Evolutionary conservation across 2,797 vertebrate genomes (phyloP).

Genomic region (Gallinago nigripennis): DNA sequence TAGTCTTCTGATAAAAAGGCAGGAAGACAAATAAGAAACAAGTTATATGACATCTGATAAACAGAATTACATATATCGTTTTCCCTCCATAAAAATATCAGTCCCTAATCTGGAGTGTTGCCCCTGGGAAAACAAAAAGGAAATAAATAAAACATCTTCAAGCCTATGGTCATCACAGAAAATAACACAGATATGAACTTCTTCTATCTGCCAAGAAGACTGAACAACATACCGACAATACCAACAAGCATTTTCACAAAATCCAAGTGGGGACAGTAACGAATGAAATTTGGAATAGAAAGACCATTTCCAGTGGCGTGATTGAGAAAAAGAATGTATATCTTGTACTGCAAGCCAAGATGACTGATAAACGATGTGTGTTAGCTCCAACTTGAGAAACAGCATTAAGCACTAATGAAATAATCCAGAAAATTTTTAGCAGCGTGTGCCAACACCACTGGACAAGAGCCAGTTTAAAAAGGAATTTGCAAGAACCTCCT

Average conservation of each 20-base stretch:
- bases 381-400: not conserved
- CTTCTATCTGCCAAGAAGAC: not conserved
- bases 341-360: not conserved
- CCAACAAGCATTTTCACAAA: not conserved
- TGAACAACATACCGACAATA: not conserved
- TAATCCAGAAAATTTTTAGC: not conserved
- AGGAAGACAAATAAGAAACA: conserved; percentile 10
- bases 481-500: not conserved
- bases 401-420: not conserved
- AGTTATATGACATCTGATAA: not conserved
- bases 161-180: not conserved
- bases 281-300: conserved; percentile 9
- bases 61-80: not conserved
- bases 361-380: not conserved
- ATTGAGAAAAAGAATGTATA: not conserved
- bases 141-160: not conserved
- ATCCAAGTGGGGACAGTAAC: not conserved
- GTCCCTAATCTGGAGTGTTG: not conserved
- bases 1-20: not conserved
- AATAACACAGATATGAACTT: not conserved
- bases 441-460: not conserved
- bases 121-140: not conserved
- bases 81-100: not conserved
- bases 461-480: not conserved
- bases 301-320: not conserved